Evolutionary conservation across 2,113 vertebrate species (phyloP), one percentile per base, ranked within the genome.

Genomic region (Blennius ocellaris): DNA sequence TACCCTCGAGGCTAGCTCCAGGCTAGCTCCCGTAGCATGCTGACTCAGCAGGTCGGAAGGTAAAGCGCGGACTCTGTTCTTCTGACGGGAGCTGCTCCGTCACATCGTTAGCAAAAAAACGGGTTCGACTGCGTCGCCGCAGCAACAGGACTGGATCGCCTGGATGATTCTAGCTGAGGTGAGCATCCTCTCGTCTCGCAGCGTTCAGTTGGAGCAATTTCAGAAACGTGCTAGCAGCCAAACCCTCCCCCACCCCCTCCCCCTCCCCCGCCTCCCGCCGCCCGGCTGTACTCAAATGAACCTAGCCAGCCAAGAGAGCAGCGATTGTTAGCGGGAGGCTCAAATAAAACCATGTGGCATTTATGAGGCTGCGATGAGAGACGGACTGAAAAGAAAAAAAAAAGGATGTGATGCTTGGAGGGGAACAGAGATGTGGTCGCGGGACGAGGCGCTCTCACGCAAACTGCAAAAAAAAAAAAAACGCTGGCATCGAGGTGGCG

Each of bases 381-480:
- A 16, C 5, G 8, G 62, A 60, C 52, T 51, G 72, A 37, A 65
- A 74, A 49, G 17, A 12, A 3, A 6, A 50, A 49, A 49, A 70
- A 60, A 17, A 21, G 52, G 50, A 77, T 78, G 71, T 69, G 51
- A 45, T 51, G 44, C 21, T 30, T 30, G 21, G 21, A 30, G 4
- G 21, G 21, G 21, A 30, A 30, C 21, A 2, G 21, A 30, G 21
- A 8, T 80, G 82, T 48, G 80, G 80, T 71, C 80, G 61, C 43
- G 65, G 72, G 78, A 76, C 51, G 16, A 12, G 39, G n/a, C 8
- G 65, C 73, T 83, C 75, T 82, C 82, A 88, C 64, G 75, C 81
- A 1, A 63, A 30, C 14, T 40, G 21, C 21, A 30, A n/a, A n/a
- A n/a, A n/a, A n/a, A n/a, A n/a, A n/a, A n/a, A n/a, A n/a, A n/a